A percentile compares a stretch with the other conserved stretches of the same genome.
phyloP scores from a whole-genome alignment of 37 sponge, comb jelly and placozoan genomes.

The Cliona cf. orientalis region DNA sequence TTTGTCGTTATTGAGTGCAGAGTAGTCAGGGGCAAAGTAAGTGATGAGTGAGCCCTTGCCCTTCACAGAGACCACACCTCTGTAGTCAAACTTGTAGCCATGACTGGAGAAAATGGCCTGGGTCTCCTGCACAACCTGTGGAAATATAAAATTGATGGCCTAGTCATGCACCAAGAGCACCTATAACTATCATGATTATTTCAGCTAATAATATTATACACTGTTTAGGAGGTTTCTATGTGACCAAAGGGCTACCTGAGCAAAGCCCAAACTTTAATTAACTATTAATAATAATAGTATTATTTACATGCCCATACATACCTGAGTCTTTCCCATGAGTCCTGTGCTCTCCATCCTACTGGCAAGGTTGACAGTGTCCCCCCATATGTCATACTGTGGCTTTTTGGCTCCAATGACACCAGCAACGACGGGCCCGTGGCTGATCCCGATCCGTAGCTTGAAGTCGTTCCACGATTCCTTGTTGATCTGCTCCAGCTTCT shows the following conservation, averaged over 20 bases:
- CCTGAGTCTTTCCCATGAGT: conserved; percentile 77
- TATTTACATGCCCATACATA: conserved; percentile 17
- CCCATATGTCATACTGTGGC: conserved; percentile 96
- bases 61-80: conserved; percentile 55
- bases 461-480: conserved; percentile 74
- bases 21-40: conserved; percentile 41
- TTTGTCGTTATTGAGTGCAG: too few relatives aligned
- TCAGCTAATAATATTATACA: too few relatives aligned
- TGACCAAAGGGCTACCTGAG: too few relatives aligned
- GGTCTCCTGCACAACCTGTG: conserved; percentile 16
- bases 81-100: conserved; percentile 60
- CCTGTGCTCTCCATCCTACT: conserved; percentile 96
- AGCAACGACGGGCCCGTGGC: conserved; percentile 86
- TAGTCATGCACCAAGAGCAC: too few relatives aligned
- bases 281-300: neutral
- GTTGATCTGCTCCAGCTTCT: conserved; percentile 72
- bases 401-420: conserved; percentile 94
- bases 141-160: neutral
- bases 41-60: conserved; percentile 69
- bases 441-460: conserved; percentile 83
- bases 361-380: conserved; percentile 93
- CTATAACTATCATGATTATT: too few relatives aligned
- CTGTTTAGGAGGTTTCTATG: too few relatives aligned
- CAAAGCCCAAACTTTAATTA: too few relatives aligned
- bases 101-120: conserved; percentile 16